Evolutionary conservation across 2,797 vertebrate species (phyloP).

Genomic region (Sebastes reedi): DNA sequence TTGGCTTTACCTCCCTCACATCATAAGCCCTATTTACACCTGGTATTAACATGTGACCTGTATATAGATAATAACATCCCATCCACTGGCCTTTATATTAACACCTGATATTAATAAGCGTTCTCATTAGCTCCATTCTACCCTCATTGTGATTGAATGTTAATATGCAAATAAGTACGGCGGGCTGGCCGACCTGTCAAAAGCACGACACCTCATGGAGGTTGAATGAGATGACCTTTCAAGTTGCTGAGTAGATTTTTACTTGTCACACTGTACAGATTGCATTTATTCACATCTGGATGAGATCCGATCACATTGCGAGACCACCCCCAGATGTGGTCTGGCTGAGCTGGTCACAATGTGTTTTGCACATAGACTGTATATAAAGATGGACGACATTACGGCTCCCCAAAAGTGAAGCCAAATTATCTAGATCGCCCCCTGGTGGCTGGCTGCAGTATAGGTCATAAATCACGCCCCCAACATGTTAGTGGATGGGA

Average conservation of each 20-base stretch:
- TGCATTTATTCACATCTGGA: neutral
- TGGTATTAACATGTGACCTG: neutral
- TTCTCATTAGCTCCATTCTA: neutral
- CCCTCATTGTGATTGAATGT: neutral
- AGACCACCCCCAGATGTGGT: neutral
- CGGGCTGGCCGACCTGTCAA: neutral
- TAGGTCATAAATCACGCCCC: too few relatives aligned
- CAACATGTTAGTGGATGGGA: too few relatives aligned
- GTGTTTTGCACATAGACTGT: neutral
- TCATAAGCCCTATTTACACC: neutral
- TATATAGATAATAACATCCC: neutral
- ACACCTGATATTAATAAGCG: neutral
- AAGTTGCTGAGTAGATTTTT: neutral
- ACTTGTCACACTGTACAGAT: neutral
- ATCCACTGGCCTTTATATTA: neutral
- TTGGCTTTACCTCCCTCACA: neutral
- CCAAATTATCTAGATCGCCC: too few relatives aligned
- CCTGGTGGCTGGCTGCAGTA: too few relatives aligned
- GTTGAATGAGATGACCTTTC: neutral
- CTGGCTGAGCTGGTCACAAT: neutral
- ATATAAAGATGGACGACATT: too few relatives aligned
- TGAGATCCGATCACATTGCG: neutral
- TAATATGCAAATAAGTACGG: neutral
- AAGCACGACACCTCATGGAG: neutral
- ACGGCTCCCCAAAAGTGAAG: too few relatives aligned